Base-by-base conservation (phyloP, 1,140 invertebrate genomes). In the Lordiphosa mommai region DNA sequence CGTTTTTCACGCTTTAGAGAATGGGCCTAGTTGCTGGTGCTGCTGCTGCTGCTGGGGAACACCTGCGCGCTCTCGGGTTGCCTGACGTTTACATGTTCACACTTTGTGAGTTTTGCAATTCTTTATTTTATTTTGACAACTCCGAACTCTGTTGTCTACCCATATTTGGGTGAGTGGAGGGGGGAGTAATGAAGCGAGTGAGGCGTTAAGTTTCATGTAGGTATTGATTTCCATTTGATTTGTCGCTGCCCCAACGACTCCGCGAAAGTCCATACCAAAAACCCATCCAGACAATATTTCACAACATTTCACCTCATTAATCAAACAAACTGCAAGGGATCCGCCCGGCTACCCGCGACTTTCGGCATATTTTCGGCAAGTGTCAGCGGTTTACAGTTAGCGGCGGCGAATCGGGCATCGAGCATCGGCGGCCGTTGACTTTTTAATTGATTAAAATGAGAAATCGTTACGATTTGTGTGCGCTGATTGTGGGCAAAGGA, bases 391-490 rank as follows among this genome's bases (percentile, higher is more conserved):
- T 77, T 82, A 82, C 76, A 84, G 76, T 82, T 82, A 82, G 55
- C 57, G 36, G 17, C 57, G 43, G 17, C 16, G 12, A n/a, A n/a
- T n/a, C n/a, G n/a, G n/a, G n/a, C n/a, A n/a, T n/a, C n/a, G n/a
- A n/a, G n/a, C n/a, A n/a, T n/a, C 55, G 32, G 43, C 57, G 77
- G 57, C 61, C 82, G 84, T 72, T 87, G 85, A 80, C 85, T 87
- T 87, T 87, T 87, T 87, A 87, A 87, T 87, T 87, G 85, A 87
- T 87, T 87, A 87, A 87, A 87, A 87, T 87, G 77, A 87, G 84
- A 87, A 87, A 85, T 87, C 85, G 85, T 87, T 87, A 74, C 85
- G 85, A 87, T 87, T 79, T 85, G 64, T 72, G 79, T 69, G 68
- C 73, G 68, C 40, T 70, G 85, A 87, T 87, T 87, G 74, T 70